Evolutionary conservation across 1,140 invertebrate species (phyloP).

Genomic region (Streblospio benedicti): DNA sequence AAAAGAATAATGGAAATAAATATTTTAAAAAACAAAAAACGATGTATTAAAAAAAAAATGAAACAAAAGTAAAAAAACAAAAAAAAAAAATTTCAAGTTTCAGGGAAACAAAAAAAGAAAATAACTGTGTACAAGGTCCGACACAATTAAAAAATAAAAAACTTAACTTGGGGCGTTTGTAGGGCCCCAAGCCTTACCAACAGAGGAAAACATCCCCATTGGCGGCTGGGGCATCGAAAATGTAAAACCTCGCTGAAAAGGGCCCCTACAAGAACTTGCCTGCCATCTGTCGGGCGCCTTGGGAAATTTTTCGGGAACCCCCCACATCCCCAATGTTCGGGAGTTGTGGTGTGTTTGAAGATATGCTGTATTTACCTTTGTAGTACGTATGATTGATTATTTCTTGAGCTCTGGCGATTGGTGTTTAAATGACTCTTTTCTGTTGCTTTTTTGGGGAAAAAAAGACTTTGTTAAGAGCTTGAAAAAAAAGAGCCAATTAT

Average conservation of each 20-base stretch:
- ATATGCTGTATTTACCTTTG: too few species aligned
- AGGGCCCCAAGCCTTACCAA: constrained; percentile 49
- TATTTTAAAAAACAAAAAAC: too few species aligned
- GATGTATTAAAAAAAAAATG: too few species aligned
- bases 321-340: constrained; percentile 9
- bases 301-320: constrained; percentile 58
- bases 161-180: background rate
- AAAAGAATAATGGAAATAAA: too few species aligned
- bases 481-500: too few species aligned
- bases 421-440: background rate
- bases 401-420: background rate
- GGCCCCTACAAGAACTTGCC: constrained; percentile 63
- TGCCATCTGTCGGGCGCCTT: constrained; percentile 60
- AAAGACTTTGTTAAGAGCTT: too few species aligned
- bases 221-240: constrained; percentile 60
- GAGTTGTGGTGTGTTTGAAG: too few species aligned
- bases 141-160: too few species aligned
- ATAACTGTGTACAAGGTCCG: background rate
- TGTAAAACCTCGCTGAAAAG: constrained; percentile 55
- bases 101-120: background rate
- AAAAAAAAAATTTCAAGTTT: background rate
- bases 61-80: too few species aligned
- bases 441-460: too few species aligned
- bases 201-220: constrained; percentile 51
- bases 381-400: too few species aligned